Base-by-base conservation (phyloP, 2,888 invertebrate species). In the Caenorhabditis uteleia region DNA sequence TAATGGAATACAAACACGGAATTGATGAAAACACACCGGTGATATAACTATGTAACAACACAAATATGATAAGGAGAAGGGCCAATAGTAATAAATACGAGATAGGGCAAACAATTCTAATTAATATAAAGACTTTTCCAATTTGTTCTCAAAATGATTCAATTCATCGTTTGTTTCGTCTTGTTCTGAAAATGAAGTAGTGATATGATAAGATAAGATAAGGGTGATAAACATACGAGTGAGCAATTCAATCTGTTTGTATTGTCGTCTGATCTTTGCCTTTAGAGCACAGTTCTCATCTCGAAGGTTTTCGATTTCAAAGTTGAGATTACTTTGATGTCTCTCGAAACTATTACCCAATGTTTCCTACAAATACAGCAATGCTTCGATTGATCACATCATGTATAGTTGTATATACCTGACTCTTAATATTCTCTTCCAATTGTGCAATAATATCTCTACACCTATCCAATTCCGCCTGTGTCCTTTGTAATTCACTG, bases 221-320 rank as follows among this genome's bases (percentile, higher is more conserved):
- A 36, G 3, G 27, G 7, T 6, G 10, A 5, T 4, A 16, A 26
- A 55, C 69, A 57, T 44, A 74, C 74, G 78, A 20, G 77, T 79
- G n/a, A 80, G 60, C 20, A 79, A 40, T 48, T 79, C 80, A 16
- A 80, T 75, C 50, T 80, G 79, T 31, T 76, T 77, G 43, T 70
- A 68, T 40, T 79, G 80, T 26, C 77, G 43, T 23, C 80, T 60
- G 7, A 78, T 69, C 46, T 77, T 77, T 12, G 74, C 73, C 27
- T 80, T 77, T 42, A 80, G 49, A 0, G 75, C 65, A 14, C 71
- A 73, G 49, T 80, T 80, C 57, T 80, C 80, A 56, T 80, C 80
- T 27, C 77, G 56, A 29, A 78, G 45, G 12, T 51, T 62, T 31
- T 80, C 77, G 47, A 80, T 43, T 26, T 80, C 80, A 34, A 54